Conservation (phyloP, 2,113 vertebrate species). For the Speoplatyrhinus poulsoni region DNA sequence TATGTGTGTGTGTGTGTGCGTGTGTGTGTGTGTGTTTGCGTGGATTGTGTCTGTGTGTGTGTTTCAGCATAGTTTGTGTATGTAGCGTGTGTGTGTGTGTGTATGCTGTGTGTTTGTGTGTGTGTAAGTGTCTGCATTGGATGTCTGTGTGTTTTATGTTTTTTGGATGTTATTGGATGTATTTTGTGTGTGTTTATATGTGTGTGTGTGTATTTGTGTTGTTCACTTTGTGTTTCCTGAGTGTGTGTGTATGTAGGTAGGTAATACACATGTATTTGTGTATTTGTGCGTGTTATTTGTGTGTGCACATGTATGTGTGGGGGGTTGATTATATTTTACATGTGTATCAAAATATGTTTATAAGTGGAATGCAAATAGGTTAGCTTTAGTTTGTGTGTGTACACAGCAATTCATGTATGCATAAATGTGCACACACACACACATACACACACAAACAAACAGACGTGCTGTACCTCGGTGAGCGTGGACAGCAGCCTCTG, state of each 20-base stretch:
- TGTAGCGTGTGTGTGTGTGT: no score
- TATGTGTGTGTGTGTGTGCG: no score
- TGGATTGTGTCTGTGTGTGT: no score
- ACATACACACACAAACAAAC: no score
- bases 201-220: background rate
- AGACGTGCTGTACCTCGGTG: conserved; percentile 67
- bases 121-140: no score
- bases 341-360: background rate
- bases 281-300: background rate
- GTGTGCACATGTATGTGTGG: background rate
- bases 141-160: no score
- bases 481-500: conserved; percentile 83
- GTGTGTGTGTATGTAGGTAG: background rate
- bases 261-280: background rate
- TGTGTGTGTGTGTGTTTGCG: no score
- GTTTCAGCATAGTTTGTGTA: no score
- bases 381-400: background rate
- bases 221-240: background rate
- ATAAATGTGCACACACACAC: no score
- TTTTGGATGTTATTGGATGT: background rate
- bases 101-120: no score
- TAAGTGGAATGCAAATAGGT: no score
- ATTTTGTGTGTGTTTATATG: background rate
- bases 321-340: background rate
- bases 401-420: no score